Evolutionary conservation across 2,797 vertebrate genomes (phyloP).

Genomic region (Hoplostethus mediterraneus): DNA sequence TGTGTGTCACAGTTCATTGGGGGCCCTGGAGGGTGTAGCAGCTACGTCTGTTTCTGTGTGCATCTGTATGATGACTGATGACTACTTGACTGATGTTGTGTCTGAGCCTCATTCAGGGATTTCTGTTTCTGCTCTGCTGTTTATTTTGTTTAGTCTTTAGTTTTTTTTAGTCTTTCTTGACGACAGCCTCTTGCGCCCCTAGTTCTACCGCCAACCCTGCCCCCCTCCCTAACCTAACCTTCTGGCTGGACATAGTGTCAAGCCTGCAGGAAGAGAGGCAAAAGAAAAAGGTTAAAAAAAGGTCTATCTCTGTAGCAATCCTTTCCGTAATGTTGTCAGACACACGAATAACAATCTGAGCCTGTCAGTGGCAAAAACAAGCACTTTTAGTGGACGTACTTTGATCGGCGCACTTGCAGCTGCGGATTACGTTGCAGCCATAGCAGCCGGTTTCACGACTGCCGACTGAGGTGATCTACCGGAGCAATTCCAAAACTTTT

Average conservation of each 20-base stretch:
- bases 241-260: slow-evolving; percentile 11
- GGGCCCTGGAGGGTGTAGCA: not conserved
- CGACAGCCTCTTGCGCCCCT: slow-evolving; percentile 60
- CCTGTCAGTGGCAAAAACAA: too few relatives aligned
- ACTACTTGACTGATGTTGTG: slow-evolving; percentile 71
- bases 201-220: slow-evolving; percentile 18
- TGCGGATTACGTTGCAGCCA: too few relatives aligned
- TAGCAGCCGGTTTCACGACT: too few relatives aligned
- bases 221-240: not conserved
- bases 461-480: too few relatives aligned
- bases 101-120: slow-evolving; percentile 63
- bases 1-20: not conserved
- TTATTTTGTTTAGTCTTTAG: slow-evolving; percentile 67
- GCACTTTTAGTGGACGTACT: too few relatives aligned
- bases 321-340: too few relatives aligned
- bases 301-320: too few relatives aligned
- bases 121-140: slow-evolving; percentile 47
- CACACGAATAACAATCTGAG: too few relatives aligned
- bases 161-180: slow-evolving; percentile 49
- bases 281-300: too few relatives aligned
- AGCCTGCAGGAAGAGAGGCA: slow-evolving; percentile 56
- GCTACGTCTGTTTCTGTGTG: slow-evolving; percentile 31
- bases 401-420: too few relatives aligned
- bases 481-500: too few relatives aligned
- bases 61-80: slow-evolving; percentile 28